These are phyloP conservation scores for Myotis brandtii DNA, from an alignment of 2,113 vertebrate species.

Conservation along the genomic window DNA sequence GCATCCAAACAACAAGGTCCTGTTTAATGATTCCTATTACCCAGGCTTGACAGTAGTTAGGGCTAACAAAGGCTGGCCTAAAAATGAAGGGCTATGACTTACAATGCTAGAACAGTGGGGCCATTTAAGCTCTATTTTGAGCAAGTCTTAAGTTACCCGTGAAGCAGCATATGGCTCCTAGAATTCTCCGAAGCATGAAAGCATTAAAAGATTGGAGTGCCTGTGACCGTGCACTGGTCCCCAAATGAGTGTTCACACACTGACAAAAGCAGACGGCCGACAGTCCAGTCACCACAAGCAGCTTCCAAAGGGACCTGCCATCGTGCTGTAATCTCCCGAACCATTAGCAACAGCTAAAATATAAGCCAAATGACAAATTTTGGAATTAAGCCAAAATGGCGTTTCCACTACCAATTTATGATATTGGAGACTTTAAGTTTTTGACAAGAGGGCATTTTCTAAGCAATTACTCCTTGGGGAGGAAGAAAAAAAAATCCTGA, in stretches of 20 bases:
- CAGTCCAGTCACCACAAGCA: not conserved
- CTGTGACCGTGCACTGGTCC: not conserved
- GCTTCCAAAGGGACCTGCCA: not conserved
- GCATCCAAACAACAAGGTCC: constrained; percentile 5
- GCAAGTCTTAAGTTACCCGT: constrained; percentile 49
- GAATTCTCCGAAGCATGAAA: not conserved
- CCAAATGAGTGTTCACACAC: not conserved
- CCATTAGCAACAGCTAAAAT: not conserved
- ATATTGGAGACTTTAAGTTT: constrained; percentile 22
- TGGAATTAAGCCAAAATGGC: not conserved
- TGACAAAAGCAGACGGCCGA: not conserved
- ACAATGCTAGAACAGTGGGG: constrained; percentile 1
- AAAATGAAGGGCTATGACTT: constrained; percentile 49
- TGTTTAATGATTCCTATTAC: not conserved
- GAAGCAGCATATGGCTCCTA: constrained; percentile 33
- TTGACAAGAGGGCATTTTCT: constrained; percentile 57
- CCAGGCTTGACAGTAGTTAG: not conserved
- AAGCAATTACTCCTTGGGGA: constrained; percentile 44
- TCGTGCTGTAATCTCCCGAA: not conserved
- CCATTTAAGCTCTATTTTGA: constrained; percentile 56
- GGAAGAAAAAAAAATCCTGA: constrained; percentile 29
- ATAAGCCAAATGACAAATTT: constrained; percentile 27
- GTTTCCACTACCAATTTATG: constrained; percentile 25
- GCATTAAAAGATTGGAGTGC: constrained; percentile 3
- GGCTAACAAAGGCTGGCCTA: not conserved